Evolutionary conservation across 2,888 invertebrate genomes (phyloP).

Genomic region (Apodemia hepburni): DNA sequence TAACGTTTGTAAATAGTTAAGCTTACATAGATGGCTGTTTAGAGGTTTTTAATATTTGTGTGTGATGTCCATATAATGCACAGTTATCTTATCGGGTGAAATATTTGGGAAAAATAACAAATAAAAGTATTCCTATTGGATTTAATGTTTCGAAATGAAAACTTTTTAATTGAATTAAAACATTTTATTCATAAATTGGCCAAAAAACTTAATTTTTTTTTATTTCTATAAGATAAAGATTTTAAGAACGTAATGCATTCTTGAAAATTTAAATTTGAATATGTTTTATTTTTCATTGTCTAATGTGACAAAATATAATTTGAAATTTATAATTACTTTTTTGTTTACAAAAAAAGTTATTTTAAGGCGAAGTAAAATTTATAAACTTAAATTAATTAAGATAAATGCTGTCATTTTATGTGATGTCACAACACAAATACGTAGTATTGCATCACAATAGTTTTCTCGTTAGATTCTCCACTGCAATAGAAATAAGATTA

Average conservation of each 20-base stretch:
- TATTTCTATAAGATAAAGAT: too few species aligned
- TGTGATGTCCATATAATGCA: slow-evolving; percentile 26
- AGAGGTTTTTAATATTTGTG: slow-evolving; percentile 35
- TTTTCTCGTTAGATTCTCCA: slow-evolving; percentile 54
- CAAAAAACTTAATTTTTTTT: too few species aligned
- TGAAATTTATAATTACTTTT: neutral
- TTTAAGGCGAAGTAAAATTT: too few species aligned
- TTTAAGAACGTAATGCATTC: too few species aligned
- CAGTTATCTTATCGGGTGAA: slow-evolving; percentile 16
- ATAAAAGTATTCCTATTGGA: too few species aligned
- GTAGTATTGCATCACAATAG: slow-evolving; percentile 56
- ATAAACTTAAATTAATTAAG: neutral
- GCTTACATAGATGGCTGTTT: slow-evolving; percentile 60
- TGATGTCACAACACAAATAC: slow-evolving; percentile 37
- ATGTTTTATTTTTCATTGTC: too few species aligned
- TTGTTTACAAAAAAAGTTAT: neutral
- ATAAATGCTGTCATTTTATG: slow-evolving; percentile 15
- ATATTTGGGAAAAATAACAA: slow-evolving; percentile 21
- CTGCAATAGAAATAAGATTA: slow-evolving; percentile 58
- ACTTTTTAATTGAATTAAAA: too few species aligned
- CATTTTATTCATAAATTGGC: too few species aligned
- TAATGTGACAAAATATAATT: too few species aligned
- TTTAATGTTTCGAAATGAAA: too few species aligned
- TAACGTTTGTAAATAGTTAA: slow-evolving; percentile 75
- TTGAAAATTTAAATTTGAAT: too few species aligned